Conservation (phyloP, 2,888 invertebrate species). For the Thymelicus lineola region DNA sequence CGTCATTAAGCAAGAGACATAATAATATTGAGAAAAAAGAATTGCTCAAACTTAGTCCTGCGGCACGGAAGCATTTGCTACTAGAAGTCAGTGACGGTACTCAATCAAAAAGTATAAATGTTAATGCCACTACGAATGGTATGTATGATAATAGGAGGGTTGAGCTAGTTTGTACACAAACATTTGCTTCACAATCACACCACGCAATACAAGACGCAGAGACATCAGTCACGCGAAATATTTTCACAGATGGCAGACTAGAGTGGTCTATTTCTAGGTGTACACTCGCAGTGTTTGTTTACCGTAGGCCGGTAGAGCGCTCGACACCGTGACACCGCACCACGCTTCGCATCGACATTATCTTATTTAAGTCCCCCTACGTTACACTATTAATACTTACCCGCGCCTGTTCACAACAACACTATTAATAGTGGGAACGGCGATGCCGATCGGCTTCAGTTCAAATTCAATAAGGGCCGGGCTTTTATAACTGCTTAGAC, state of each 20-base stretch:
- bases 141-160: too few relatives aligned
- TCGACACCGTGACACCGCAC: background rate
- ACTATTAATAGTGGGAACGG: background rate
- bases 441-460: background rate
- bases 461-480: background rate
- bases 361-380: constrained; percentile 4
- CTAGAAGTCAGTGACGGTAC: too few relatives aligned
- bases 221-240: constrained; percentile 10
- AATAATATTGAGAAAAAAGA: too few relatives aligned
- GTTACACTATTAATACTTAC: background rate
- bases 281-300: constrained; percentile 19
- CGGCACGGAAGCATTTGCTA: too few relatives aligned
- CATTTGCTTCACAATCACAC: constrained; percentile 3
- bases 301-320: constrained; percentile 7
- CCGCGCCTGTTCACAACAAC: background rate
- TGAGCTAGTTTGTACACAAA: constrained; percentile 1
- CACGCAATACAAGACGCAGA: background rate
- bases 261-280: constrained; percentile 5
- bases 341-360: background rate
- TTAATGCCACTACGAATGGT: too few relatives aligned
- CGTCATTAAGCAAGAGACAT: too few relatives aligned
- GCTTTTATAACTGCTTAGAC: too few relatives aligned
- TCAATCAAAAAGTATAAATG: too few relatives aligned
- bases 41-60: too few relatives aligned
- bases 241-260: constrained; percentile 21